These are phyloP conservation scores for Leptinotarsa juncta DNA, from an alignment of 2,888 invertebrate genomes.

Conservation along the genomic window DNA sequence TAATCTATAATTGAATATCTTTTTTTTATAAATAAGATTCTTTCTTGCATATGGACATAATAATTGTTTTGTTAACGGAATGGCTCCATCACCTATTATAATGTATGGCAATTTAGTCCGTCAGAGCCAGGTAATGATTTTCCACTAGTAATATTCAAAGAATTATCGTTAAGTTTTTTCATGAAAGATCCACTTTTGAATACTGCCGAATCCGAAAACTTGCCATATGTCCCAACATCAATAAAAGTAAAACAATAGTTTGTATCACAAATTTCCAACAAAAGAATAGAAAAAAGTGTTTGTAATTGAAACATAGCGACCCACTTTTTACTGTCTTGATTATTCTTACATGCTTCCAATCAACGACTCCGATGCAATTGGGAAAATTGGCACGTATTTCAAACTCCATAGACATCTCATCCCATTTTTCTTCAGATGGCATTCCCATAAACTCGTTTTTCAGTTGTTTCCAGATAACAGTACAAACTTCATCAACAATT, in stretches of 20 bases:
- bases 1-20: conserved; percentile 29
- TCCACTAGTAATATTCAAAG: conserved; percentile 26
- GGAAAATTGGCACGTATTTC: conserved; percentile 30
- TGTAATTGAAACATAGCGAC: conserved; percentile 25
- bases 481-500: conserved; percentile 25
- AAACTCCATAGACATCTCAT: conserved; percentile 26
- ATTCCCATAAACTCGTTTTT: conserved; percentile 34
- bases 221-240: conserved; percentile 37
- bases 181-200: conserved; percentile 32
- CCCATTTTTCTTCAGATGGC: conserved; percentile 38
- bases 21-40: conserved; percentile 26
- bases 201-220: conserved; percentile 27
- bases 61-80: conserved; percentile 32
- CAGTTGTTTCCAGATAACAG: conserved; percentile 27
- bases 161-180: conserved; percentile 16
- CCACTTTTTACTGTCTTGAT: conserved; percentile 21
- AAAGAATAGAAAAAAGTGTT: conserved; percentile 37
- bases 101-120: conserved; percentile 28
- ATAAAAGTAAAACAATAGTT: conserved; percentile 36
- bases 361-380: conserved; percentile 35
- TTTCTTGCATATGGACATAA: conserved; percentile 35
- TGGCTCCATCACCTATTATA: conserved; percentile 39
- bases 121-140: conserved; percentile 24
- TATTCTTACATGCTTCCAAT: conserved; percentile 33
- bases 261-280: conserved; percentile 41